Evolutionary conservation across 2,888 invertebrate genomes (phyloP).

Genomic region (Hofmannophila pseudospretella): DNA sequence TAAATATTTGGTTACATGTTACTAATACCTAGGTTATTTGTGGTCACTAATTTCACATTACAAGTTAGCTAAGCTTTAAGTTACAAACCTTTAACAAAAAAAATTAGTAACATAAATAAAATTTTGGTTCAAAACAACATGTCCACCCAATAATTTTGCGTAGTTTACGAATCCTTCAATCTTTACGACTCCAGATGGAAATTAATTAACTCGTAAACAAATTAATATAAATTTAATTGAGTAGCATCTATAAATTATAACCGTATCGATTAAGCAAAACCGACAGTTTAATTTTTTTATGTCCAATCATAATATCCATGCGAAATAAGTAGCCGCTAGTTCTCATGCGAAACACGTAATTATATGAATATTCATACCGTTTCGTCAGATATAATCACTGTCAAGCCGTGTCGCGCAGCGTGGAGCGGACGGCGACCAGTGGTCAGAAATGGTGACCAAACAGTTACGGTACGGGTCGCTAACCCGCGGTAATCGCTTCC

Average conservation of each 20-base stretch:
- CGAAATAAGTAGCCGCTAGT: slow-evolving; percentile 7
- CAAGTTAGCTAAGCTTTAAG: too few relatives aligned
- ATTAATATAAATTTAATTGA: slow-evolving; percentile 1
- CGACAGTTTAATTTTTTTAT: background rate
- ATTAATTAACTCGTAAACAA: slow-evolving; percentile 1
- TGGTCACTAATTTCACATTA: too few relatives aligned
- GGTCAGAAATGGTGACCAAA: slow-evolving; percentile 46
- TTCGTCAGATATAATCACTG: slow-evolving; percentile 51
- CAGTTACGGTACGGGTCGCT: slow-evolving; percentile 67
- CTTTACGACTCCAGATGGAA: slow-evolving; percentile 2
- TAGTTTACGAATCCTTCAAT: too few relatives aligned
- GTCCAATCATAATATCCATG: slow-evolving; percentile 2
- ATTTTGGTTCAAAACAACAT: too few relatives aligned
- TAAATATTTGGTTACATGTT: too few relatives aligned
- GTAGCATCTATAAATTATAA: background rate
- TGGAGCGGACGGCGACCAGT: slow-evolving; percentile 27
- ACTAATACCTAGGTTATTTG: too few relatives aligned
- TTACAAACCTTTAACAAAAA: too few relatives aligned
- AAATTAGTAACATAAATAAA: too few relatives aligned
- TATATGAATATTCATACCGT: slow-evolving; percentile 51
- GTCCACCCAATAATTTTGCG: too few relatives aligned
- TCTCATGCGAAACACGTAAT: slow-evolving; percentile 33
- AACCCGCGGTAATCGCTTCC: slow-evolving; percentile 71
- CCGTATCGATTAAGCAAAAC: background rate
- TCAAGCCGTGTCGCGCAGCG: slow-evolving; percentile 33